Evolutionary conservation across 2,888 invertebrate genomes (phyloP), one percentile per base, ranked within the genome.

Genomic region (Galerucella nymphaeae): DNA sequence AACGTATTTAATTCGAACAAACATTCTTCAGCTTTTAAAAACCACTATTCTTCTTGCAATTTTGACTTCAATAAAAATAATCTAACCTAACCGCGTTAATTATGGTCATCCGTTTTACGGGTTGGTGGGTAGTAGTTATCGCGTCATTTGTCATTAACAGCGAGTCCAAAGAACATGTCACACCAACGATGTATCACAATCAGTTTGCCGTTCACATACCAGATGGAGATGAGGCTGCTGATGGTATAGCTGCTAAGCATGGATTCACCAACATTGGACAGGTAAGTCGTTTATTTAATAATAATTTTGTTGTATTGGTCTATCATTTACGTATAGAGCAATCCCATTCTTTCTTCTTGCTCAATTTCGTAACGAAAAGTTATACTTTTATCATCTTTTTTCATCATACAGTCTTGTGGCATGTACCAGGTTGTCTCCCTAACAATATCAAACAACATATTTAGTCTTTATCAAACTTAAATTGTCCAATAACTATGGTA

Each of bases 121-220:
- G 42, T 62, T 62, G 61, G 61, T 81, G 78, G 78, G 76, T 75
- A 70, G 69, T 71, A 3, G 58, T 73, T 42, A 59, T 73, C 58
- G 55, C 55, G 23, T 55, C 73, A 65, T 70, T 71, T 38, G 71
- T 71, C 45, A 71, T 74, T 23, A 70, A 72, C 55, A 84, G 72
- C 59, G 76, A 57, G 67, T 75, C 72, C 38, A 72, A 73, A 59
- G 61, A 70, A 61, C 71, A 63, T 42, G 57, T 23, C n/a, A 61
- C 76, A 45, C 70, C 77, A 59, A 86, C 87, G 57, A 89, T 93
- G 82, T 95, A 92, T 87, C 91, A 91, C 87, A 94, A 95, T 87
- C 91, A 95, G 85, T 95, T 95, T 84, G 97, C 97, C 64, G 93
- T 96, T 63, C 92, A 94, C 85, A 92, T 98, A 84, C 93, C 94